These are phyloP conservation scores for Syrista parreyssii DNA, from an alignment of 2,888 invertebrate species.

Conservation along the genomic window DNA sequence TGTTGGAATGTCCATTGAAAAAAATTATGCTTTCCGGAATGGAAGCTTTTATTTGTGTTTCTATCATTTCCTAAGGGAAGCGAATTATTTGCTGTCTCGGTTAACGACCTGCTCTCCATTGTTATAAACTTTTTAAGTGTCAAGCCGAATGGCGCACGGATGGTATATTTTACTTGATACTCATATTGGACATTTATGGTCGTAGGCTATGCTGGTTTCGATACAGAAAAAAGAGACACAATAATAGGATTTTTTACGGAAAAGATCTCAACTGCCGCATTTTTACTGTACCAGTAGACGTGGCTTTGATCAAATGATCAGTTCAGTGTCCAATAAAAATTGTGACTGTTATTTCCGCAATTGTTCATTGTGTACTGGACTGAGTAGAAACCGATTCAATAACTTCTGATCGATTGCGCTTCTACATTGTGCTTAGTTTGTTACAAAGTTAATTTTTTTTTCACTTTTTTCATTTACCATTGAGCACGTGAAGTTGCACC, in stretches of 20 bases:
- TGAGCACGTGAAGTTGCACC: conserved; percentile 76
- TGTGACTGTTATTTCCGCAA: neutral
- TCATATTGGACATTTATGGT: neutral
- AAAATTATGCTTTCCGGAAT: no score
- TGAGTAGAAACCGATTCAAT: neutral
- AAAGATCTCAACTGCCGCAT: neutral
- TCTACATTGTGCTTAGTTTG: neutral
- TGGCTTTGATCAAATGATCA: neutral
- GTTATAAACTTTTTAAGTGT: neutral
- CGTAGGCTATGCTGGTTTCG: neutral
- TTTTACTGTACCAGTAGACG: neutral
- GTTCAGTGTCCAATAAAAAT: conserved; percentile 6
- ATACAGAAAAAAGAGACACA: neutral
- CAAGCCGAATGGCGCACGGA: neutral
- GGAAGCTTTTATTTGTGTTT: neutral
- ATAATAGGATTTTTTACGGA: conserved; percentile 17
- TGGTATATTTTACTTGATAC: neutral
- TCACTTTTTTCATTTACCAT: conserved; percentile 68
- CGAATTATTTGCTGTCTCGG: neutral
- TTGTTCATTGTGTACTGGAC: neutral
- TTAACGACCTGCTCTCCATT: neutral
- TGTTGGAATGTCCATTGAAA: no score
- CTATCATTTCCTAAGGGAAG: no score
- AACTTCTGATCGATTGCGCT: neutral
- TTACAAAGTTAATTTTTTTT: neutral